Base-by-base conservation (phyloP, 2,888 invertebrate genomes). In the Atrina japonica region DNA sequence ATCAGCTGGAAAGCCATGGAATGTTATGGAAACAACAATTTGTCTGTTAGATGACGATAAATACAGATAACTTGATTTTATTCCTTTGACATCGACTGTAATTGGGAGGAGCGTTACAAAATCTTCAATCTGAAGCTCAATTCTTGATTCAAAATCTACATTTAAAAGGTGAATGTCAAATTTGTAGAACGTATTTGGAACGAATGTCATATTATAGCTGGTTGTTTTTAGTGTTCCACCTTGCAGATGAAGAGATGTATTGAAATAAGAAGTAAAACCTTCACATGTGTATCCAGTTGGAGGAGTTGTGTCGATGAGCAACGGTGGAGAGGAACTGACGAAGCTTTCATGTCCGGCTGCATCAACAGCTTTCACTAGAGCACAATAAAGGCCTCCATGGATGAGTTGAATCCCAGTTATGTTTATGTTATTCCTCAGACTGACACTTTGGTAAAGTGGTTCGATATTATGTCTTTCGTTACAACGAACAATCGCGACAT, bases 291-390 rank as follows among this genome's bases (percentile, higher is more conserved):
- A 29, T 18, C 60, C 70, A n/a, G 29, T 41, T 5, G 76, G 69
- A 5, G 66, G 59, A 6, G 71, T 66, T 18, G 63, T 45, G 59
- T 76, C 76, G 27, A 71, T 50, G 40, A 64, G 14, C 2, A 71
- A 23, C 16, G 66, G 47, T n/a, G 56, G 25, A 3, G 76, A 73
- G 5, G 11, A 11, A 2, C 52, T 59, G 3, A 47, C 30, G 7
- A 43, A 18, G 55, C 73, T 73, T 3, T 50, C 59, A 52, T 61
- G 47, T 25, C 76, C 76, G 11, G 73, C 73, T 7, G 63, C 49
- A 41, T 76, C 76, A n/a, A 58, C 21, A 43, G 73, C 76, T 40
- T 61, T 70, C 7, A 73, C 70, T 25, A 58, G 49, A 11, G 68
- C 60, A 21, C 21, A 11, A 21, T 73, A 73, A 3, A 58, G 61